A percentile compares a stretch with the other conserved stretches of the same genome.
Evolutionary conservation across 92 coral and sea anemone species (phyloP).

Genomic region (Zoanthus gigantus): DNA sequence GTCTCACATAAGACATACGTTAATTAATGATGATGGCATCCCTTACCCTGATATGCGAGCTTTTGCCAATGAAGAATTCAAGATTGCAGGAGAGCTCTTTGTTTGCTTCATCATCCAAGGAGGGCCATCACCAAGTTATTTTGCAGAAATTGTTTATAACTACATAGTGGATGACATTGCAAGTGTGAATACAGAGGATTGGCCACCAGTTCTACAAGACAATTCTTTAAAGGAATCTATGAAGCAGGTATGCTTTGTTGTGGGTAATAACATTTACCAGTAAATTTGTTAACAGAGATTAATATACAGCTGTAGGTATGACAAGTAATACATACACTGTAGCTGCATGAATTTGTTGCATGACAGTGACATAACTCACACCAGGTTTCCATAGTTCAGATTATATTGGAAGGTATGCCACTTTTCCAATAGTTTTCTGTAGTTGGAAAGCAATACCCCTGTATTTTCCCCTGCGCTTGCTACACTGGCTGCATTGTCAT

Average conservation of each 20-base stretch:
- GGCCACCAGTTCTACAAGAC: slow-evolving; percentile 35
- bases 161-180: slow-evolving; percentile 37
- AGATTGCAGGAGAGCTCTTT: slow-evolving; percentile 42
- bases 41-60: slow-evolving; percentile 51
- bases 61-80: slow-evolving; percentile 35
- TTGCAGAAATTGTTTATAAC: slow-evolving; percentile 40
- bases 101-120: slow-evolving; percentile 47
- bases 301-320: slow-evolving; percentile 5
- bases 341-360: slow-evolving; percentile 14
- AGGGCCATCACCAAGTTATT: slow-evolving; percentile 49
- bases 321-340: slow-evolving; percentile 17
- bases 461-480: slow-evolving; percentile 34
- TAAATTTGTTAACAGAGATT: slow-evolving; percentile 10
- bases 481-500: slow-evolving; percentile 31
- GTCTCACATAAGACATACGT: slow-evolving; percentile 36
- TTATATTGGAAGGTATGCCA: slow-evolving; percentile 10
- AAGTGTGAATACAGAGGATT: slow-evolving; percentile 35
- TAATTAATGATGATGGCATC: slow-evolving; percentile 44
- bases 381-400: slow-evolving; percentile 12
- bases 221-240: slow-evolving; percentile 37
- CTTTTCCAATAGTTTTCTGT: slow-evolving; percentile 9
- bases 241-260: slow-evolving; percentile 27
- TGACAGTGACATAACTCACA: slow-evolving; percentile 8
- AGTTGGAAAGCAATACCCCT: slow-evolving; percentile 33
- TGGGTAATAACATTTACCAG: slow-evolving; percentile 1